These are phyloP conservation scores for Molorchus minor DNA, from an alignment of 2,888 invertebrate genomes.

Conservation along the genomic window DNA sequence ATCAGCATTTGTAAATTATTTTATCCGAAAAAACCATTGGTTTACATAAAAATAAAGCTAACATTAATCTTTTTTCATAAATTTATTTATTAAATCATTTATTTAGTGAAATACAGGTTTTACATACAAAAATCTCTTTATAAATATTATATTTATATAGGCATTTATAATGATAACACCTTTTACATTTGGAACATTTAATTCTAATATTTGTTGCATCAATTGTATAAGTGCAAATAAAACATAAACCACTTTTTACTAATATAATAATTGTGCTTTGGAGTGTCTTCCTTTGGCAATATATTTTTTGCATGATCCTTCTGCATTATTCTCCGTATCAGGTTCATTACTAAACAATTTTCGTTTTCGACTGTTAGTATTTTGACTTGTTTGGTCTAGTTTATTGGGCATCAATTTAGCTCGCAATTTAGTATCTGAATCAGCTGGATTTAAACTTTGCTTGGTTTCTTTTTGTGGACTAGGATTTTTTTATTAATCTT, in stretches of 20 bases:
- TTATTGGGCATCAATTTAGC: not conserved
- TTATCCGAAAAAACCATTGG: not conserved
- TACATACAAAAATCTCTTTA: too few relatives aligned
- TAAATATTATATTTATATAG: too few relatives aligned
- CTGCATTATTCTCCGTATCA: not conserved
- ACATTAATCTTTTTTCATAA: too few relatives aligned
- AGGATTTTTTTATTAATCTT: not conserved
- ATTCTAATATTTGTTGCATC: not conserved
- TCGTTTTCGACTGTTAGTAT: not conserved
- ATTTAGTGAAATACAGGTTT: too few relatives aligned
- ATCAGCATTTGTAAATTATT: not conserved
- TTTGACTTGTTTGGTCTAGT: conserved; percentile 1
- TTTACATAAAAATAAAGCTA: too few relatives aligned
- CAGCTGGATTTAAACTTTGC: not conserved
- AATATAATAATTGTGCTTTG: not conserved
- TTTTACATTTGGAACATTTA: not conserved
- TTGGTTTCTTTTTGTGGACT: not conserved
- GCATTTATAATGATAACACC: too few relatives aligned
- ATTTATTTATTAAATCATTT: too few relatives aligned
- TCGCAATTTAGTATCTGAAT: not conserved
- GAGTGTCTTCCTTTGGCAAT: not conserved
- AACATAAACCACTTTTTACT: not conserved
- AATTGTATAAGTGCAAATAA: not conserved
- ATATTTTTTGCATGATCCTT: not conserved
- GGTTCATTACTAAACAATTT: not conserved